Evolutionary conservation across 2,113 vertebrate species (phyloP).

Genomic region (Cololabis saira): DNA sequence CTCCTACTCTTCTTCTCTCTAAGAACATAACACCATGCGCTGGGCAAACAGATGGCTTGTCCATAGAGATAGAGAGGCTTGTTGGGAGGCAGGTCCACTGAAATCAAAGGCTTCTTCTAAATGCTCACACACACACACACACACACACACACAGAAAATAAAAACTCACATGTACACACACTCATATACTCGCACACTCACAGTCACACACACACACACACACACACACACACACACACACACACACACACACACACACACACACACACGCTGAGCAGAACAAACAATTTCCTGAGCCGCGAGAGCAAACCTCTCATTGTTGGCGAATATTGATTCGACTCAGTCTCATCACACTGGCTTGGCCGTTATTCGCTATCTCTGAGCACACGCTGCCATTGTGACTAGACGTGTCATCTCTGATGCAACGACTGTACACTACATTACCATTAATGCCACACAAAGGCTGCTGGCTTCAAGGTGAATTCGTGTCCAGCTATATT

Average conservation of each 20-base stretch:
- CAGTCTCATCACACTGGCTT: slow-evolving; percentile 68
- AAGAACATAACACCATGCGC: slow-evolving; percentile 78
- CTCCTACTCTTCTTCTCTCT: slow-evolving; percentile 46
- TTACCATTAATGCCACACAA: slow-evolving; percentile 48
- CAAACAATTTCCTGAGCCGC: slow-evolving; percentile 77
- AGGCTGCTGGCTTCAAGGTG: slow-evolving; percentile 31
- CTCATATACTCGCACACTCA: slow-evolving; percentile 27
- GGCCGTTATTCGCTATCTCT: slow-evolving; percentile 68
- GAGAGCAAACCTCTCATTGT: slow-evolving; percentile 77
- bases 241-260: slow-evolving; percentile 29
- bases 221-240: slow-evolving; percentile 39
- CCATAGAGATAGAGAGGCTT: slow-evolving; percentile 78
- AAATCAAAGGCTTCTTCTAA: slow-evolving; percentile 81
- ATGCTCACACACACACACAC: slow-evolving; percentile 63
- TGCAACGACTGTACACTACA: slow-evolving; percentile 58
- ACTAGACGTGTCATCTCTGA: slow-evolving; percentile 60
- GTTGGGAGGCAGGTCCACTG: slow-evolving; percentile 78
- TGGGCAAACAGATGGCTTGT: slow-evolving; percentile 84
- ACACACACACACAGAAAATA: slow-evolving; percentile 27
- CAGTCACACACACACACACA: slow-evolving; percentile 20
- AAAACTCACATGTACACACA: slow-evolving; percentile 42
- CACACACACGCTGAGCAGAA: slow-evolving; percentile 50
- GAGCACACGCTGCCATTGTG: slow-evolving; percentile 60
- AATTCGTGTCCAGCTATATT: slow-evolving; percentile 57
- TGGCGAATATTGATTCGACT: slow-evolving; percentile 76